Percentiles rank a stretch among this genome's conserved stretches.
phyloP scores from a whole-genome alignment of 1,140 invertebrate species.

The Sweltsa coloradensis region DNA sequence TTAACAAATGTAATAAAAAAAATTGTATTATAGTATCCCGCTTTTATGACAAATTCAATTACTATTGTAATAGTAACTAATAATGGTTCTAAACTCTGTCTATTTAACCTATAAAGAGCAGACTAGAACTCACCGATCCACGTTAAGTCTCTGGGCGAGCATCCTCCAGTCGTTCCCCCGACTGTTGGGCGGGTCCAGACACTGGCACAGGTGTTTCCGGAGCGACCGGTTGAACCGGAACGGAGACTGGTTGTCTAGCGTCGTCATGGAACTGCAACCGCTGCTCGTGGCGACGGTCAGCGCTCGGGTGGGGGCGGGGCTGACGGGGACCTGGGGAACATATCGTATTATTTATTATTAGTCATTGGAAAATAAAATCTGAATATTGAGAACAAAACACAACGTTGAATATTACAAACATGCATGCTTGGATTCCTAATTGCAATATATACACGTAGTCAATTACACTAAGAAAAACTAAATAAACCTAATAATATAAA shows the following conservation, averaged over 20 bases:
- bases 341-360: too few relatives aligned
- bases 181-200: slow-evolving; percentile 79
- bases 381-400: too few relatives aligned
- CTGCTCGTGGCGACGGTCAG: slow-evolving; percentile 39
- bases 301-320: slow-evolving; percentile 28
- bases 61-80: background rate
- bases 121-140: slow-evolving; percentile 60
- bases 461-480: background rate
- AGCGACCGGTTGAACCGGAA: slow-evolving; percentile 61
- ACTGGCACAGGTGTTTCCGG: slow-evolving; percentile 73
- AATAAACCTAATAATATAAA: too few relatives aligned
- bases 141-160: slow-evolving; percentile 75
- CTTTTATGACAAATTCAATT: background rate
- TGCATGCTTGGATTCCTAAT: too few relatives aligned
- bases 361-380: background rate
- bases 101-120: background rate
- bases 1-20: too few relatives aligned
- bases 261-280: slow-evolving; percentile 39
- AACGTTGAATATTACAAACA: too few relatives aligned
- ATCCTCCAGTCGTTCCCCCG: slow-evolving; percentile 92
- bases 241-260: slow-evolving; percentile 32
- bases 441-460: slow-evolving; percentile 12
- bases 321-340: slow-evolving; percentile 15
- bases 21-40: too few relatives aligned
- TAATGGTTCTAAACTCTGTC: background rate